These are phyloP conservation scores for Hydractinia echinata DNA, from an alignment of 30 jellyfish, hydroid and myxozoan genomes.

Conservation along the genomic window DNA sequence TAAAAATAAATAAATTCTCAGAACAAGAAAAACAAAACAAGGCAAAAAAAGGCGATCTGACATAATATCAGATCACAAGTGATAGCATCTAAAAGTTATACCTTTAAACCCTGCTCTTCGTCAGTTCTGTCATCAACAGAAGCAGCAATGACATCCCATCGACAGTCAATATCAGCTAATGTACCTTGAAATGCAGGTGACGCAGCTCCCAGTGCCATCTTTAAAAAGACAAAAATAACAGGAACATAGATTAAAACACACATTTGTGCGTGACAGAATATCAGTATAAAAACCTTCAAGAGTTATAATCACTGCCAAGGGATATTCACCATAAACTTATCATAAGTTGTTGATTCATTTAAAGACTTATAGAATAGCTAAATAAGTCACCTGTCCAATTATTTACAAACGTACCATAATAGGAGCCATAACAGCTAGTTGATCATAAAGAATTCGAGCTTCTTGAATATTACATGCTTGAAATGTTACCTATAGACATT, in stretches of 20 bases:
- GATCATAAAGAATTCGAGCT: conserved; percentile 89
- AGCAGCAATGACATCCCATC: conserved; percentile 96
- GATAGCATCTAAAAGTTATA: neutral
- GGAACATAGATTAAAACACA: too few relatives aligned
- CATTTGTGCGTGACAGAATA: too few relatives aligned
- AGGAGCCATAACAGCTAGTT: conserved; percentile 93
- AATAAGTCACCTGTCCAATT: neutral
- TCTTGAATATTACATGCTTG: conserved; percentile 98
- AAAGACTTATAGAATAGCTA: neutral
- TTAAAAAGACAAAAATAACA: neutral
- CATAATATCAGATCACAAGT: neutral
- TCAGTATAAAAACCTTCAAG: too few relatives aligned
- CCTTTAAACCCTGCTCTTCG: conserved; percentile 90
- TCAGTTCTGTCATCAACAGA: conserved; percentile 96
- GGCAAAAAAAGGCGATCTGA: neutral
- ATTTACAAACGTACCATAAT: conserved; percentile 28
- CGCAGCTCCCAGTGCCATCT: conserved; percentile 97
- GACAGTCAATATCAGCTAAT: conserved; percentile 87
- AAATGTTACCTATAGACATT: conserved; percentile 46
- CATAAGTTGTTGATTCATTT: too few relatives aligned
- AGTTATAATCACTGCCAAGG: too few relatives aligned
- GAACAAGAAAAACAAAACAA: neutral
- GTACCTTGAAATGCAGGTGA: conserved; percentile 97
- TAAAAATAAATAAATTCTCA: conserved; percentile 26
- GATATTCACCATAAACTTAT: neutral